phyloP scores from a whole-genome alignment of 2,797 vertebrate species.

The Potorous gilbertii region DNA sequence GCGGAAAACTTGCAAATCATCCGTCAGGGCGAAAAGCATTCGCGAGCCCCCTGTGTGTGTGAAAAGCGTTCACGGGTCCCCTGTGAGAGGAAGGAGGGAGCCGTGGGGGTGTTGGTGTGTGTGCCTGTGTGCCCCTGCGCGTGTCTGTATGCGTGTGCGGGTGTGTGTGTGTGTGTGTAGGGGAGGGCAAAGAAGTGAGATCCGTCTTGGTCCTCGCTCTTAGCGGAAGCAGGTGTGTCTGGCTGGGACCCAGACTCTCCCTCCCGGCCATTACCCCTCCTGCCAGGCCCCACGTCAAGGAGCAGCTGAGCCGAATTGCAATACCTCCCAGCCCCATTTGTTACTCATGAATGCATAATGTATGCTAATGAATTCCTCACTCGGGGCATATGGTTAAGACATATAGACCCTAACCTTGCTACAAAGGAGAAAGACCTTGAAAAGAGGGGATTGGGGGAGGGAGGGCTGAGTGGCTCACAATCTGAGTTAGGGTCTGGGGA shows the following conservation, averaged over 20 bases:
- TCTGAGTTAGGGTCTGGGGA: constrained; percentile 32
- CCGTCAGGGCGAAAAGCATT: not conserved
- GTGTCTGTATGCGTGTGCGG: constrained; percentile 23
- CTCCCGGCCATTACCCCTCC: constrained; percentile 40
- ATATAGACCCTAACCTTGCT: constrained; percentile 73
- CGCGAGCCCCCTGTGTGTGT: not conserved
- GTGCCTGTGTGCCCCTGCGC: constrained; percentile 38
- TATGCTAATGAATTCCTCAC: constrained; percentile 88
- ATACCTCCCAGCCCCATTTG: constrained; percentile 68
- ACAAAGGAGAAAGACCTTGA: constrained; percentile 70
- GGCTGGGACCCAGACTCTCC: constrained; percentile 10
- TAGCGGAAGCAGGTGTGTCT: constrained; percentile 50
- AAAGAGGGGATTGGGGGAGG: constrained; percentile 17
- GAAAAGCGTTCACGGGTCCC: not conserved
- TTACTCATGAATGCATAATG: constrained; percentile 83
- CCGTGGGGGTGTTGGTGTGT: not conserved
- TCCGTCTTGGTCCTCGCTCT: not conserved
- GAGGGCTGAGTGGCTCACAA: not conserved
- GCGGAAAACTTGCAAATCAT: constrained; percentile 59
- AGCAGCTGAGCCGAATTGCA: constrained; percentile 79
- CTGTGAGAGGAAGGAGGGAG: not conserved
- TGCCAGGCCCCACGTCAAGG: constrained; percentile 54
- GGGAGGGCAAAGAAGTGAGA: not conserved
- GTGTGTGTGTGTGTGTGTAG: not conserved
- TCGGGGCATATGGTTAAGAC: constrained; percentile 77